A percentile compares a stretch with the other conserved stretches of the same genome.
Evolutionary conservation across 2,797 vertebrate genomes (phyloP).

Genomic region (Percopsis omiscomaycus): DNA sequence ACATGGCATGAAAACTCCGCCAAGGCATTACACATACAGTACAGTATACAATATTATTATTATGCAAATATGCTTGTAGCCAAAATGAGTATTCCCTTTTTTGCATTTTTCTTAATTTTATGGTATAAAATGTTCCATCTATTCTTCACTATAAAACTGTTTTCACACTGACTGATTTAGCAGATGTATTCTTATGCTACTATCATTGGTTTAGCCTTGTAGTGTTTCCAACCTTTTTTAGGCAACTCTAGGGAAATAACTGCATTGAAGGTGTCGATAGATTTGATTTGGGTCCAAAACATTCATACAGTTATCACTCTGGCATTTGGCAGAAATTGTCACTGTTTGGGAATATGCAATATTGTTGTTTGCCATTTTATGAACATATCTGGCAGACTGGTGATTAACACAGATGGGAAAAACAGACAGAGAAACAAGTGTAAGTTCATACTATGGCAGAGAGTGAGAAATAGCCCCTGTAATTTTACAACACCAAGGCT

Average conservation of each 20-base stretch:
- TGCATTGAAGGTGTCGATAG: not conserved
- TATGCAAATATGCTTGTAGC: not conserved
- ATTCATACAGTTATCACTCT: slow-evolving; percentile 10
- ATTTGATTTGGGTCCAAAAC: slow-evolving; percentile 22
- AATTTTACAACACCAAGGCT: slow-evolving; percentile 1
- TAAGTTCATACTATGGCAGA: slow-evolving; percentile 25
- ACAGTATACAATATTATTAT: not conserved
- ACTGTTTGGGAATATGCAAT: not conserved
- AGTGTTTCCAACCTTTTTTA: not conserved
- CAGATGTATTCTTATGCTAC: not conserved
- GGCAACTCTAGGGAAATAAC: slow-evolving; percentile 5
- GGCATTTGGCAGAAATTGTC: slow-evolving; percentile 7
- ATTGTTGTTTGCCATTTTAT: slow-evolving; percentile 19
- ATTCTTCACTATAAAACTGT: not conserved
- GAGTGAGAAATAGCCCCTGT: slow-evolving; percentile 1
- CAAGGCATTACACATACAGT: not conserved
- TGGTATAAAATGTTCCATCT: not conserved
- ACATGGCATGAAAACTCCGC: slow-evolving; percentile 17
- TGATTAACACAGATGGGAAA: slow-evolving; percentile 36
- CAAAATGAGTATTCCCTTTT: too few relatives aligned
- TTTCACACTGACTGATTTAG: not conserved
- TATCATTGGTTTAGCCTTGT: not conserved
- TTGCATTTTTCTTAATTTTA: too few relatives aligned
- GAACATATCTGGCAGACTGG: slow-evolving; percentile 30
- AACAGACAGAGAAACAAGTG: slow-evolving; percentile 22